Base-by-base conservation (phyloP, 2,888 invertebrate species). In the Xestia rhomboidea region DNA sequence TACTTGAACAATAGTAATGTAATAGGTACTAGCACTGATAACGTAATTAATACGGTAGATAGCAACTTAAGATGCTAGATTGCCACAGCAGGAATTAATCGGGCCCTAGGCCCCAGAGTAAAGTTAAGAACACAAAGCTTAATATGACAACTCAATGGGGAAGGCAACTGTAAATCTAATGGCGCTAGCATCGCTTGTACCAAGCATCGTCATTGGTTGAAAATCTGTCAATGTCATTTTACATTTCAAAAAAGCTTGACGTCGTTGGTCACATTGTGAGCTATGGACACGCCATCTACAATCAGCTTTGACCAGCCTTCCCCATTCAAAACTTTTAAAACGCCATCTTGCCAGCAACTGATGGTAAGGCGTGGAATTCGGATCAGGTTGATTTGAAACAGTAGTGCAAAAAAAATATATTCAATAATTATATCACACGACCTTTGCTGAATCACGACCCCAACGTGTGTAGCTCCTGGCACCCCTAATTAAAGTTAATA, bases 21-120 rank as follows among this genome's bases (percentile, higher is more conserved):
- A 76, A 73, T 70, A 64, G 63, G 63, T 64, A 73, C 24, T 78
- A 84, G 76, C 77, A 81, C 75, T 66, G 75, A 68, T 68, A 57
- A 41, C 34, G 4, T 71, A 68, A 76, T 67, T n/a, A 63, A 63
- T 67, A 68, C 57, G 63, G 69, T 85, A 77, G 63, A 62, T 86
- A 88, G 81, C 74, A 57, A 76, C 54, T 75, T 85, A 87, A 79
- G 27, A 77, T 64, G 79, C 76, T 86, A 85, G 79, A 87, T 74
- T 74, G 72, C 75, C 71, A 74, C 77, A 60, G 85, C 81, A 83
- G 79, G 73, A 81, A 72, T 76, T 85, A 74, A 69, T 70, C 41
- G 73, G 72, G 68, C 13, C 38, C 27, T 82, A 84, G 79, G 82
- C 66, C 54, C 63, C 84, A 79, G 70, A 57, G 38, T 77, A 74